Evolutionary conservation across 1,140 invertebrate species (phyloP).

Genomic region (Arion vulgaris): DNA sequence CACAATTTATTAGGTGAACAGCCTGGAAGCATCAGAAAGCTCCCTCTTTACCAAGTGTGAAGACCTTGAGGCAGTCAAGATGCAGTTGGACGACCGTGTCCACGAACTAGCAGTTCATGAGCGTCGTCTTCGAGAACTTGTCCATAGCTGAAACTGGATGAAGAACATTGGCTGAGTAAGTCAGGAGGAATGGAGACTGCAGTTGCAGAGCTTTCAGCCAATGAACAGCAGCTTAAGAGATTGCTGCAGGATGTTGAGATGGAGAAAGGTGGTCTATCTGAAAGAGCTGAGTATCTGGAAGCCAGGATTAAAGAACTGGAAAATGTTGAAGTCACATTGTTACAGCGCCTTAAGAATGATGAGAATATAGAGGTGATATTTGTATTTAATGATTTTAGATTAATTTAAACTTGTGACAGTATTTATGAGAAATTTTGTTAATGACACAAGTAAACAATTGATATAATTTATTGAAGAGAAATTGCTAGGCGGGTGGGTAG

Average conservation of each 20-base stretch:
- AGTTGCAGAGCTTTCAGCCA: conserved; percentile 61
- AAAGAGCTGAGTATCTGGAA: conserved; percentile 61
- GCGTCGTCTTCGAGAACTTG: conserved; percentile 59
- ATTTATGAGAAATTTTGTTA: neutral
- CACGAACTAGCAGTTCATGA: conserved; percentile 57
- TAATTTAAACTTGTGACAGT: neutral
- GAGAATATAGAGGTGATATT: conserved; percentile 57
- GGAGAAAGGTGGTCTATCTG: conserved; percentile 56
- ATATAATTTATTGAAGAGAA: too few relatives aligned
- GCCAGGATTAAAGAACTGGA: conserved; percentile 62
- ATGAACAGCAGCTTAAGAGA: conserved; percentile 57
- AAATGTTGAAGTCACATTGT: conserved; percentile 56
- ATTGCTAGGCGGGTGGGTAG: too few relatives aligned
- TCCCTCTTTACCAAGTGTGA: conserved; percentile 54
- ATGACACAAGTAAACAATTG: too few relatives aligned
- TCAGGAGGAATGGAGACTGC: conserved; percentile 58
- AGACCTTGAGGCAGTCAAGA: conserved; percentile 54
- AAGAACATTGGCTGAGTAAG: conserved; percentile 60
- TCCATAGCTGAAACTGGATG: conserved; percentile 63
- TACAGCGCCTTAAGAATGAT: conserved; percentile 58
- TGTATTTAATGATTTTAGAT: neutral
- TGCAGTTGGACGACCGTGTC: conserved; percentile 60
- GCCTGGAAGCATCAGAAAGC: conserved; percentile 57
- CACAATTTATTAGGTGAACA: conserved; percentile 38
- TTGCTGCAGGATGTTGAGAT: conserved; percentile 59